Conservation (phyloP, 2,888 invertebrate genomes). For the Thecocarcelia acutangulata region DNA sequence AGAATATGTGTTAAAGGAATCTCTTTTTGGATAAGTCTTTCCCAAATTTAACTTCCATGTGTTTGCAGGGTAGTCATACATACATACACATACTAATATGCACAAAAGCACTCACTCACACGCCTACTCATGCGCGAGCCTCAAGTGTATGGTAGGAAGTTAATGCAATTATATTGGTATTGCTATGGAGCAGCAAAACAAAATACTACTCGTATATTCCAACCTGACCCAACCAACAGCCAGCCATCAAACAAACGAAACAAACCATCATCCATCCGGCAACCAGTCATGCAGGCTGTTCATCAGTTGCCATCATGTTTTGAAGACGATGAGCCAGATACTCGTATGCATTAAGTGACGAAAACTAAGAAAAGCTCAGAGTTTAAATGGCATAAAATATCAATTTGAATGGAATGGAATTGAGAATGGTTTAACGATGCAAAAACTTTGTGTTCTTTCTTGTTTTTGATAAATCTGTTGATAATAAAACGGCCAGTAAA, state of each 20-base stretch:
- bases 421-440: slow-evolving; percentile 17
- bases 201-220: background rate
- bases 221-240: background rate
- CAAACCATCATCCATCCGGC: slow-evolving; percentile 13
- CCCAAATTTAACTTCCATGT: no score
- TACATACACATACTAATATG: no score
- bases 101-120: background rate
- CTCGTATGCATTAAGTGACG: background rate
- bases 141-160: background rate
- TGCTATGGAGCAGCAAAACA: background rate
- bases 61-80: no score
- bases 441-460: slow-evolving; percentile 3
- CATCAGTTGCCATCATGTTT: background rate
- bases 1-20: no score
- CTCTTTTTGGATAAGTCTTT: no score
- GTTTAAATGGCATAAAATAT: slow-evolving; percentile 43
- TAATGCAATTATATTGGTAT: slow-evolving; percentile 37
- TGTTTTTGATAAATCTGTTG: no score
- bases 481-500: no score
- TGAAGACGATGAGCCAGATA: no score
- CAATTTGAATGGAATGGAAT: slow-evolving; percentile 55
- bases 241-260: no score
- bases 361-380: background rate
- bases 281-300: background rate
- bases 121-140: background rate